Conservation (phyloP, 35 echinoderm and acorn worm species). For the Hemicentrotus pulcherrimus region DNA sequence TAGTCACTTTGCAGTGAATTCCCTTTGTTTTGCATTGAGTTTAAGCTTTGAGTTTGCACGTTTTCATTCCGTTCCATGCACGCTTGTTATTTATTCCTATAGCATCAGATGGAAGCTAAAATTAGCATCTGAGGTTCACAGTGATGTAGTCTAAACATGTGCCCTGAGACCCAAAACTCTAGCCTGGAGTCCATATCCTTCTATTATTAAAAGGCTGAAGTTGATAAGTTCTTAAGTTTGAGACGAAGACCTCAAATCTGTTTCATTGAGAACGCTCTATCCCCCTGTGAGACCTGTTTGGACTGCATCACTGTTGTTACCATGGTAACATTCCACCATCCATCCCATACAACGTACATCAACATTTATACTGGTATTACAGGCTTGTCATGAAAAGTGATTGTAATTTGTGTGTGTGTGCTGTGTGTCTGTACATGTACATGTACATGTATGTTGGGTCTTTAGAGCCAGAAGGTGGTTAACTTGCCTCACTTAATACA, state of each 20-base stretch:
- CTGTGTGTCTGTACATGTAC: neutral
- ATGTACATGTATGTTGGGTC: too few species aligned
- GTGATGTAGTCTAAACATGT: neutral
- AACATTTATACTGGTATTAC: too few species aligned
- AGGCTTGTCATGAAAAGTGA: neutral
- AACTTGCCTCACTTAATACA: too few species aligned
- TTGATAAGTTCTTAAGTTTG: too few species aligned
- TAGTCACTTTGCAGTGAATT: constrained; percentile 24
- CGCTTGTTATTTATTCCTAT: neutral
- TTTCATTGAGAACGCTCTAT: too few species aligned
- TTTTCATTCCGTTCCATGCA: neutral
- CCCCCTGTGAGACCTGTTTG: neutral
- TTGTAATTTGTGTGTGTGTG: neutral
- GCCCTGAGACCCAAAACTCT: too few species aligned
- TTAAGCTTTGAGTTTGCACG: constrained; percentile 26
- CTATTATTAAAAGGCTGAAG: too few species aligned
- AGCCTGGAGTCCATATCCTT: too few species aligned
- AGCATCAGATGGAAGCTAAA: neutral
- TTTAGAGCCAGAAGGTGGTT: too few species aligned
- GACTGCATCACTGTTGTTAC: neutral
- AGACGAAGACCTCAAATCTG: too few species aligned
- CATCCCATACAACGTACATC: neutral
- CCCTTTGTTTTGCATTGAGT: neutral
- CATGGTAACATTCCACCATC: neutral
- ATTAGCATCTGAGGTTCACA: neutral